phyloP scores from a whole-genome alignment of 2,888 invertebrate genomes.

The Diachrysia chrysitis region DNA sequence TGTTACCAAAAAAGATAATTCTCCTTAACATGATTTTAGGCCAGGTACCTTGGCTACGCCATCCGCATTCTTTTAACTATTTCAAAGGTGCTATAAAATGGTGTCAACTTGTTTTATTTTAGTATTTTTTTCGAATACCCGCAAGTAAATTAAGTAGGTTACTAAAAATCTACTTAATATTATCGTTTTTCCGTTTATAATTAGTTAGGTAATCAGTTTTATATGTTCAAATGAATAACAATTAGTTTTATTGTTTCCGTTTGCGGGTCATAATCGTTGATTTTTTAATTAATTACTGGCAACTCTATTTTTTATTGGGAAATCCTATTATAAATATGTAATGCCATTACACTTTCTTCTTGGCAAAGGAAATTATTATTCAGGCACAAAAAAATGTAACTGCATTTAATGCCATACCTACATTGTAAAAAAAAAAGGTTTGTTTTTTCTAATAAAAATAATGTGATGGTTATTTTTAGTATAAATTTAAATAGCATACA shows the following conservation, averaged over 20 bases:
- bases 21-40: constrained; percentile 42
- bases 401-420: too few species aligned
- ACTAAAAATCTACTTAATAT: not conserved
- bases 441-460: too few species aligned
- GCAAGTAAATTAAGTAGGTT: not conserved
- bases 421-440: too few species aligned
- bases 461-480: too few species aligned
- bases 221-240: not conserved
- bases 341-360: not conserved
- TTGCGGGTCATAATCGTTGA: not conserved
- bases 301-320: not conserved
- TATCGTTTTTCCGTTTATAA: not conserved
- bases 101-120: constrained; percentile 1
- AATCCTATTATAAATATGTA: not conserved
- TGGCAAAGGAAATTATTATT: not conserved
- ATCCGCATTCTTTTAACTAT: constrained; percentile 35
- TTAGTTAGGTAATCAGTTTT: not conserved
- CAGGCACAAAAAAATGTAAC: not conserved
- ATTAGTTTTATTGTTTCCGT: constrained; percentile 1
- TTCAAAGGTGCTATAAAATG: constrained; percentile 25
- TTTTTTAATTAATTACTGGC: not conserved
- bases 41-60: constrained; percentile 47
- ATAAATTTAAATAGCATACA: too few species aligned
- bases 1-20: constrained; percentile 45
- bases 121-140: not conserved